phyloP scores from a whole-genome alignment of 2,797 vertebrate species.

The Pseudopleuronectes americanus region DNA sequence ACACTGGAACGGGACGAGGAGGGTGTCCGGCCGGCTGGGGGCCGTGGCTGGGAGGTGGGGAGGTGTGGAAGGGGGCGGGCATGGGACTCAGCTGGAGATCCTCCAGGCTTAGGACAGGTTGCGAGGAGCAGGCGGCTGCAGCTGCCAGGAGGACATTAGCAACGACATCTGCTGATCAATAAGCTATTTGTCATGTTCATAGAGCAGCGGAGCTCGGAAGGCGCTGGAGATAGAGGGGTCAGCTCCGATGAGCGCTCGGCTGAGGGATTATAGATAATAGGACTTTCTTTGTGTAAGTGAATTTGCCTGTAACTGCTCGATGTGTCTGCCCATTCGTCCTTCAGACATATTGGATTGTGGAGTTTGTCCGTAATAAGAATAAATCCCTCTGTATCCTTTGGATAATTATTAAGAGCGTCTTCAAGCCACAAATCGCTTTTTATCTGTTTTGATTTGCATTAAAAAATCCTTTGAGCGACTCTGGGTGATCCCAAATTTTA shows the following conservation, averaged over 20 bases:
- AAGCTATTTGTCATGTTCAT: constrained; percentile 74
- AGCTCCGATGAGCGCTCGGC: constrained; percentile 46
- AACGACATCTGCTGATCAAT: constrained; percentile 77
- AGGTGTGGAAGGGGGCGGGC: constrained; percentile 2
- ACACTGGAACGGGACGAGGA: constrained; percentile 36
- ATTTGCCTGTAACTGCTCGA: constrained; percentile 37
- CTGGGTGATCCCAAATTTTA: background rate
- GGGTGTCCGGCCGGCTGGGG: constrained; percentile 21
- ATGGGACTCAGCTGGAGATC: constrained; percentile 64
- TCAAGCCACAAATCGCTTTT: constrained; percentile 15
- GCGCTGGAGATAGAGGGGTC: constrained; percentile 33
- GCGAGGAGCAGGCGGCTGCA: constrained; percentile 40
- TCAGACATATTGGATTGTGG: background rate
- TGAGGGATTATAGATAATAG: constrained; percentile 57
- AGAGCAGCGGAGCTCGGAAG: constrained; percentile 9
- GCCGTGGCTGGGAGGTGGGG: constrained; percentile 21
- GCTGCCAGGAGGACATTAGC: constrained; percentile 62
- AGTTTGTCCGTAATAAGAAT: background rate
- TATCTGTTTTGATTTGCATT: background rate
- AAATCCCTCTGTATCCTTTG: constrained; percentile 2
- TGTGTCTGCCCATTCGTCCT: constrained; percentile 24
- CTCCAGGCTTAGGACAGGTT: constrained; percentile 42
- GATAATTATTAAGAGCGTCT: background rate
- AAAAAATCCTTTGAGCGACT: background rate
- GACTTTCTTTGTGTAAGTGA: constrained; percentile 55